Conservation (phyloP, 2,113 vertebrate genomes). For the Hippoglossus stenolepis region DNA sequence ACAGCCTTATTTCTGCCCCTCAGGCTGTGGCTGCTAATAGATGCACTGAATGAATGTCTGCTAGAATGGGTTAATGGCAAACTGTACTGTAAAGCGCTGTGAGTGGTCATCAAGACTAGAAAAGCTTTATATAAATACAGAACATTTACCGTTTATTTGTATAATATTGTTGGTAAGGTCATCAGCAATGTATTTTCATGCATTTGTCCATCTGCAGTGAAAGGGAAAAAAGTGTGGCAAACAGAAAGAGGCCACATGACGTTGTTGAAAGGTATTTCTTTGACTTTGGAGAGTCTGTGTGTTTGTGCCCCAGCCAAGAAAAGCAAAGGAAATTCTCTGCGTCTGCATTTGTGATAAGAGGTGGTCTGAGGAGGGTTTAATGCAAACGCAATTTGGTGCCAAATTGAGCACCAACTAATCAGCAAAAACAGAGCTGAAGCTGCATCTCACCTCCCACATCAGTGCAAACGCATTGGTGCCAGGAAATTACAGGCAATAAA, state of each 20-base stretch:
- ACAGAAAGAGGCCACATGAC: background rate
- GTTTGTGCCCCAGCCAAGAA: background rate
- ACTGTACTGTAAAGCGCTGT: too few relatives aligned
- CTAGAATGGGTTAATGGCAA: too few relatives aligned
- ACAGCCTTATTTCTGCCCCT: too few relatives aligned
- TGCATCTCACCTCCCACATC: background rate
- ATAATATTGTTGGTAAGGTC: background rate
- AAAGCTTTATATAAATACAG: too few relatives aligned
- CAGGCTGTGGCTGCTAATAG: too few relatives aligned
- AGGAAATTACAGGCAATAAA: background rate
- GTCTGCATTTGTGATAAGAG: background rate
- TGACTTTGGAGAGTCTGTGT: background rate
- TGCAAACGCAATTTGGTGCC: background rate
- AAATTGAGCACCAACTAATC: constrained; percentile 1
- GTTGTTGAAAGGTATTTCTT: background rate
- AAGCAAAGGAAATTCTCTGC: background rate
- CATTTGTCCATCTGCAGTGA: background rate
- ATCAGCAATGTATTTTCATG: background rate
- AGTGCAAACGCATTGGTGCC: background rate
- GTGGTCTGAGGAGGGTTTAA: background rate
- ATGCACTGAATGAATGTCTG: too few relatives aligned
- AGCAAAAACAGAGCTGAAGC: background rate
- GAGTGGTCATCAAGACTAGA: too few relatives aligned
- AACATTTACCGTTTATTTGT: background rate
- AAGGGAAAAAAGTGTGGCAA: background rate